Base-by-base conservation (phyloP, 2,888 invertebrate species). In the Aplocera efformata region DNA sequence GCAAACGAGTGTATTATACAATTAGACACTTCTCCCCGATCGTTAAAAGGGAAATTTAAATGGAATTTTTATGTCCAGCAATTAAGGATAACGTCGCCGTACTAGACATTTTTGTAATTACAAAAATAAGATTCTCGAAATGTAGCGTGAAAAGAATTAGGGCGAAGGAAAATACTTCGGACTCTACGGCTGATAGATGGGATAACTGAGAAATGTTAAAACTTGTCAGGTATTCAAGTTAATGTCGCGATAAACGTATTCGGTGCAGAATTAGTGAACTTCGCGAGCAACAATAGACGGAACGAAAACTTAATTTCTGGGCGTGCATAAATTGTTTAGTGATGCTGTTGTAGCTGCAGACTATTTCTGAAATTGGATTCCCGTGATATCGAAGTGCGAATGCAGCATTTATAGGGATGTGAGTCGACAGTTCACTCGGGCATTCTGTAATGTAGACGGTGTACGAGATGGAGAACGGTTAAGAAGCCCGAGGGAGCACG, bases 1-100 rank as follows among this genome's bases (percentile, higher is more conserved):
- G 88, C 79, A 85, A 88, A 88, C 86, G 88, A 88, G 88, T 88
- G 79, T 88, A 88, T 88, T 88, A 88, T 88, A 84, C 86, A 88
- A 88, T 88, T 86, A 88, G 86, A 83, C 84, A 85, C 84, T 81
- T 83, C 80, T 81, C 84, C 81, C 69, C 65, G 82, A 86, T 86
- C 83, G 85, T 86, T 86, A 88, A 88, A 88, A 88, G 79, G 88
- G 84, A 88, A 89, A 89, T 88, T 89, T 88, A 84, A 88, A 89
- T 89, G 88, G 88, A 89, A 88, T 89, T 89, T 88, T 88, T 88
- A 88, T 88, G 88, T 88, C 79, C 84, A 84, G 84, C 85, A 88
- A 86, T 88, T 88, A 88, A 88, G 88, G 86, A 86, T 85, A 88
- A 86, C 81, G 86, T 83, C 78, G 83, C 74, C 79, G 83, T 82